These are phyloP conservation scores for Thyatira batis DNA, from an alignment of 2,888 invertebrate species.

Conservation along the genomic window DNA sequence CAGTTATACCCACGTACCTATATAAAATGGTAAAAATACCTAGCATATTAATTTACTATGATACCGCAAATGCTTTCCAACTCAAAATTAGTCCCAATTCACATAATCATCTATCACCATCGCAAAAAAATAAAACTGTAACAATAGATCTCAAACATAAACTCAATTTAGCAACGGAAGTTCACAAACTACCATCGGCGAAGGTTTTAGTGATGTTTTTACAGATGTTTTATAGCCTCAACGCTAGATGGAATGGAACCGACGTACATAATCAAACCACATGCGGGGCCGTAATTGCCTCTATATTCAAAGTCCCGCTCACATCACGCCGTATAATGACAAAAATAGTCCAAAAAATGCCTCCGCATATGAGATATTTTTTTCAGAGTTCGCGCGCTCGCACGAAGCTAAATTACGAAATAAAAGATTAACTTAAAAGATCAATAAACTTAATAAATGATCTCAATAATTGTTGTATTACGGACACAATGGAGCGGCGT, in stretches of 20 bases:
- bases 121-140: conserved; percentile 53
- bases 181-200: conserved; percentile 67
- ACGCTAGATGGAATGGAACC: conserved; percentile 73
- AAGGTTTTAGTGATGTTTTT: conserved; percentile 75
- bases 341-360: conserved; percentile 81
- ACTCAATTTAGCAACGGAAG: conserved; percentile 80
- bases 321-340: conserved; percentile 82
- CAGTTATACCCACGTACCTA: no score
- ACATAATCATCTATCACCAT: conserved; percentile 42
- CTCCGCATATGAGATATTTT: conserved; percentile 80
- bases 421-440: conserved; percentile 83
- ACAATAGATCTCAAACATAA: conserved; percentile 67
- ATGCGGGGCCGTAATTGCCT: conserved; percentile 82
- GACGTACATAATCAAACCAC: conserved; percentile 80
- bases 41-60: conserved; percentile 29
- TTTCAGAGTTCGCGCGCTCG: conserved; percentile 78
- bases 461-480: conserved; percentile 83
- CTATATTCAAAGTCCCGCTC: conserved; percentile 80
- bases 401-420: conserved; percentile 81
- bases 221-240: conserved; percentile 66
- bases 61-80: conserved; percentile 37
- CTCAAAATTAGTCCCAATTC: conserved; percentile 27
- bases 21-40: no score
- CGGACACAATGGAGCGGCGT: conserved; percentile 81
- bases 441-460: conserved; percentile 83